These are phyloP conservation scores for Harlomillsia oculata DNA, from an alignment of 1,140 invertebrate species.

Conservation along the genomic window DNA sequence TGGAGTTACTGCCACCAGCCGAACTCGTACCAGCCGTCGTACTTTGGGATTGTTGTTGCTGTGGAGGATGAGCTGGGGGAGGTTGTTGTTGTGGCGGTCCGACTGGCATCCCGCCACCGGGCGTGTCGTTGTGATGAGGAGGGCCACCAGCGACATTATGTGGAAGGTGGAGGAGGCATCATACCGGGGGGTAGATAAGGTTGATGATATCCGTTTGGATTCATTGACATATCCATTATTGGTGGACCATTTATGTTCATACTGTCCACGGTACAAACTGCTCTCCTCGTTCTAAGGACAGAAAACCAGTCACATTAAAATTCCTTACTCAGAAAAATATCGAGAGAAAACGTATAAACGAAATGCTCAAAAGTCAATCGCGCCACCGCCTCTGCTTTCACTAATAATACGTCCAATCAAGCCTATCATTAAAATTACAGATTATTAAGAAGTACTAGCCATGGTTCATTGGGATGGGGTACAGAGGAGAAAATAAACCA, in stretches of 20 bases:
- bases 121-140: conserved; percentile 29
- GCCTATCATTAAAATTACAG: too few relatives aligned
- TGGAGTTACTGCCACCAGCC: conserved; percentile 30
- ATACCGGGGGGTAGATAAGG: conserved; percentile 33
- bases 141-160: conserved; percentile 18
- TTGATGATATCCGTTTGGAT: conserved; percentile 36
- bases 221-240: conserved; percentile 37
- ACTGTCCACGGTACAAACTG: conserved; percentile 20
- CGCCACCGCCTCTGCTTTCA: too few relatives aligned
- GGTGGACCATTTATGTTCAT: conserved; percentile 36
- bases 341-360: neutral
- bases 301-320: neutral
- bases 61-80: conserved; percentile 29
- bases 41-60: conserved; percentile 31
- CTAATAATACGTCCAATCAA: too few relatives aligned
- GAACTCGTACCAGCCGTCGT: conserved; percentile 17
- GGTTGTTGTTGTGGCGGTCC: conserved; percentile 26
- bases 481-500: too few relatives aligned
- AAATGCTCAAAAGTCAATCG: neutral
- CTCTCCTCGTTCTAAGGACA: conserved; percentile 21
- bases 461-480: too few relatives aligned
- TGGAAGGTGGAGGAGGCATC: conserved; percentile 33
- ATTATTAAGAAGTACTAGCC: too few relatives aligned
- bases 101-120: conserved; percentile 26
- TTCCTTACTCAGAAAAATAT: neutral